Evolutionary conservation across 2,113 vertebrate genomes (phyloP).

Genomic region (Melozone crissalis): DNA sequence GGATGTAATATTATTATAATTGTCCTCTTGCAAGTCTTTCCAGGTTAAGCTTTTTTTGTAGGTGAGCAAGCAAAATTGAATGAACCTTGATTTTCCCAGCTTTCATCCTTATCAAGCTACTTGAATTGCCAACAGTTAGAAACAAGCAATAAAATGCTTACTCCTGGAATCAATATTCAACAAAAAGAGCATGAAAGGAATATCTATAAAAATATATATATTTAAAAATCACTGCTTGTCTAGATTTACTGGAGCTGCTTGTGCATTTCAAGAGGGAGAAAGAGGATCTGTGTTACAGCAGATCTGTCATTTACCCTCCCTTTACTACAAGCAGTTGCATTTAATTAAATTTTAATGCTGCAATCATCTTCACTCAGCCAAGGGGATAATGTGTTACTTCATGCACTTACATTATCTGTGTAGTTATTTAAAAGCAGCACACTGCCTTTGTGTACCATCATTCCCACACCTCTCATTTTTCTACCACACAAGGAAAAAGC

Average conservation of each 20-base stretch:
- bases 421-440: not conserved
- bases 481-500: not conserved
- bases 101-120: not conserved
- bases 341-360: constrained; percentile 6
- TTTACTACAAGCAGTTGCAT: not conserved
- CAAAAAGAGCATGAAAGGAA: not conserved
- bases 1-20: not conserved
- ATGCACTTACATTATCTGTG: not conserved
- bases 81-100: not conserved
- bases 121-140: not conserved
- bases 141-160: not conserved
- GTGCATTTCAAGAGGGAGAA: not conserved
- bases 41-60: not conserved
- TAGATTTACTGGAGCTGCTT: not conserved
- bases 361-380: not conserved
- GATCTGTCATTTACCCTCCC: not conserved
- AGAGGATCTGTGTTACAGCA: not conserved
- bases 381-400: not conserved
- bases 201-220: not conserved
- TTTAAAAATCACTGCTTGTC: not conserved
- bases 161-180: not conserved
- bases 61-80: not conserved
- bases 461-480: not conserved
- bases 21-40: not conserved
- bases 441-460: not conserved